phyloP scores from a whole-genome alignment of 2,888 invertebrate genomes.

The Notocelia uddmanniana region DNA sequence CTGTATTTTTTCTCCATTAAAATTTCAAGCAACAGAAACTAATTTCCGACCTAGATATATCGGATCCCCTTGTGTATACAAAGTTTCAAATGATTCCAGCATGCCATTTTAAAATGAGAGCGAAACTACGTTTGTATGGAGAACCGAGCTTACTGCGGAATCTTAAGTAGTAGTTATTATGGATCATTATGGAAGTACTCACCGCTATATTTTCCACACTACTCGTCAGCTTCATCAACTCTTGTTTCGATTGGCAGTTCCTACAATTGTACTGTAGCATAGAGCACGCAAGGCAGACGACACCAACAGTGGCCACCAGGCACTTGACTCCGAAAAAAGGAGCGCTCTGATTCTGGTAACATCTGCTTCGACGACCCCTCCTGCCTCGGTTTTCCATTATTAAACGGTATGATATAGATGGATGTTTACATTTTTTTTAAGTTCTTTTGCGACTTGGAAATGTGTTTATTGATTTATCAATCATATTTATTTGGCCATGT shows the following conservation, averaged over 20 bases:
- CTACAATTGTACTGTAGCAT: constrained; percentile 70
- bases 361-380: constrained; percentile 62
- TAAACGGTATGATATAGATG: constrained; percentile 19
- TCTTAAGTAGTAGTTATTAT: too few species aligned
- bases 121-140: too few species aligned
- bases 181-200: constrained; percentile 45
- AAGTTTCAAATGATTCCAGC: too few species aligned
- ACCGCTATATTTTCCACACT: constrained; percentile 71
- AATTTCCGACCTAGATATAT: too few species aligned
- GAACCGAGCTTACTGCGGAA: too few species aligned
- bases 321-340: constrained; percentile 49
- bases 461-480: not conserved
- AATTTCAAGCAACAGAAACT: too few species aligned
- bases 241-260: constrained; percentile 60
- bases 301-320: constrained; percentile 62
- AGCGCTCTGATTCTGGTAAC: constrained; percentile 49
- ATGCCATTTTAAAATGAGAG: too few species aligned
- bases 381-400: constrained; percentile 66
- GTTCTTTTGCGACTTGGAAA: constrained; percentile 1
- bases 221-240: constrained; percentile 62
- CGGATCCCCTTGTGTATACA: too few species aligned
- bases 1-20: too few species aligned
- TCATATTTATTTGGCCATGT: not conserved
- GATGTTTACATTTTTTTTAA: constrained; percentile 6
- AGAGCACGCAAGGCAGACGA: constrained; percentile 66